Conservation (phyloP, 2,113 vertebrate genomes). For the Gila orcuttii region DNA sequence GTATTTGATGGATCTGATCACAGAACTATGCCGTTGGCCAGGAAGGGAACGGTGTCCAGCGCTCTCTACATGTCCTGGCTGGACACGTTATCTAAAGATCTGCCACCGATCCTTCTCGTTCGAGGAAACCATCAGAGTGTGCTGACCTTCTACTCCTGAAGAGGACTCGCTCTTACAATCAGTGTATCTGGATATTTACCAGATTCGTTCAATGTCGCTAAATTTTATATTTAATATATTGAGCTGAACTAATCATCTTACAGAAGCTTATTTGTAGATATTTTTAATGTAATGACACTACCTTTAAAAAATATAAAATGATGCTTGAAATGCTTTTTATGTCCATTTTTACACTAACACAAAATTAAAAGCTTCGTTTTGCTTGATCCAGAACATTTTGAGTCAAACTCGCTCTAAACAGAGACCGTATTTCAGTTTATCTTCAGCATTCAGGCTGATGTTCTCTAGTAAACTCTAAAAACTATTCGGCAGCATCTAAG, state of each 20-base stretch:
- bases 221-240: not conserved
- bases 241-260: not conserved
- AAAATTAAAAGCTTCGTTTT: not conserved
- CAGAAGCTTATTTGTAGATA: not conserved
- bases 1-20: not conserved
- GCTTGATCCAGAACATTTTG: not conserved
- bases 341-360: not conserved
- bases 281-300: not conserved
- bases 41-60: slow-evolving; percentile 93
- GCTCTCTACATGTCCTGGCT: slow-evolving; percentile 97
- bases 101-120: slow-evolving; percentile 91
- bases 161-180: slow-evolving; percentile 31
- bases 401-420: slow-evolving; percentile 1
- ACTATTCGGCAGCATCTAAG: too few species aligned
- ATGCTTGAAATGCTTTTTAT: not conserved
- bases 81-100: slow-evolving; percentile 89
- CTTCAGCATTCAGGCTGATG: not conserved
- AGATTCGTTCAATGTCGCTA: not conserved
- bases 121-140: slow-evolving; percentile 98
- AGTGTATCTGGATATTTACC: not conserved
- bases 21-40: slow-evolving; percentile 94
- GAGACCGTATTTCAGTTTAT: not conserved
- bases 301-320: not conserved
- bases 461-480: not conserved
- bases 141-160: slow-evolving; percentile 96